phyloP scores from a whole-genome alignment of 2,113 vertebrate species.

The Scopus umbretta region DNA sequence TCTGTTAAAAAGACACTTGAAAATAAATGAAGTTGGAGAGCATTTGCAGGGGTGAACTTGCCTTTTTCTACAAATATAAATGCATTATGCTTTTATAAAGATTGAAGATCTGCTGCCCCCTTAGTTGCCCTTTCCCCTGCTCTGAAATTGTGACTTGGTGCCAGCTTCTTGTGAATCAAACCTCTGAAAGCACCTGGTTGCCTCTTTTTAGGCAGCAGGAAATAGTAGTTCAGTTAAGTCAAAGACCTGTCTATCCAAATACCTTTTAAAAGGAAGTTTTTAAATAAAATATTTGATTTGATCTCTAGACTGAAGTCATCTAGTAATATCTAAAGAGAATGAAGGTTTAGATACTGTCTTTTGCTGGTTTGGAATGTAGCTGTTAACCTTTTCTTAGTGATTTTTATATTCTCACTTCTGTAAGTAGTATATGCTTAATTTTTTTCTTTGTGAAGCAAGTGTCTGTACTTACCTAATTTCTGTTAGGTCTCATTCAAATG shows the following conservation, averaged over 20 bases:
- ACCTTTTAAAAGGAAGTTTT: not conserved
- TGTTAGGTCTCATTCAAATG: not conserved
- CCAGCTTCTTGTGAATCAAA: not conserved
- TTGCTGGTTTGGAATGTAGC: not conserved
- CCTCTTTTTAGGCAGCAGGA: accelerated
- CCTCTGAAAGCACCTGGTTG: accelerated
- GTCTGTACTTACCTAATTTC: not conserved
- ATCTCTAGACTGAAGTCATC: not conserved
- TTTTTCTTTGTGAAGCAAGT: not conserved
- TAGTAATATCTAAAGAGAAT: not conserved
- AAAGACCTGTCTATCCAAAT: not conserved
- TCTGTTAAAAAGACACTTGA: accelerated
- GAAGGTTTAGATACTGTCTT: not conserved
- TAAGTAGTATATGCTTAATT: not conserved
- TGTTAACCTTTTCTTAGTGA: not conserved
- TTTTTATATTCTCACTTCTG: not conserved
- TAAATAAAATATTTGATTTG: not conserved
- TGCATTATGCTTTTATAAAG: accelerated
- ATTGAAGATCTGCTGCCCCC: not conserved
- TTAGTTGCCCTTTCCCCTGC: not conserved
- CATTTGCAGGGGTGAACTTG: not conserved
- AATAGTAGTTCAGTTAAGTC: not conserved
- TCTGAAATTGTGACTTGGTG: not conserved
- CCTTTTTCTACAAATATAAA: not conserved
- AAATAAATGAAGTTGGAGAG: accelerated